Evolutionary conservation across 2,113 vertebrate species (phyloP).

Genomic region (Meles meles): DNA sequence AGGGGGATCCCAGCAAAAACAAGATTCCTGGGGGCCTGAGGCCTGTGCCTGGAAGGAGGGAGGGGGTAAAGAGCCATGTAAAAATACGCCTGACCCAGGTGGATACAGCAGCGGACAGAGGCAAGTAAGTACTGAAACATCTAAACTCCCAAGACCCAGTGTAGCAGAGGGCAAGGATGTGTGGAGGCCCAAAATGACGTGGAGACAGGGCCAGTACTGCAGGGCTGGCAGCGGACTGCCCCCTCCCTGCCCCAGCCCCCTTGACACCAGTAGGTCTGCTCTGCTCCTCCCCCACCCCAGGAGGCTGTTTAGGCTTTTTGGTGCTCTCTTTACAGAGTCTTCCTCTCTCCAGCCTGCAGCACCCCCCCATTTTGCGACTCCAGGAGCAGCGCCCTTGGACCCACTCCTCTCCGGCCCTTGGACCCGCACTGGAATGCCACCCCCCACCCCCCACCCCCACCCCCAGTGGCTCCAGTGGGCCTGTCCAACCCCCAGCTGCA

Average conservation of each 20-base stretch:
- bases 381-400: not conserved
- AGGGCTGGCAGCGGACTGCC: not conserved
- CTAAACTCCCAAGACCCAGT: not conserved
- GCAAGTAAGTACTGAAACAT: no score
- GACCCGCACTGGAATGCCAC: not conserved
- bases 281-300: not conserved
- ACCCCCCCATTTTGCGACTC: not conserved
- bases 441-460: accelerated
- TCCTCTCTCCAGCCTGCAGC: not conserved
- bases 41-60: not conserved
- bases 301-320: not conserved
- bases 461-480: not conserved
- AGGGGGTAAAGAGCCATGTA: not conserved
- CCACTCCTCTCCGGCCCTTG: not conserved
- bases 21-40: not conserved
- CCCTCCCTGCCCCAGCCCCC: not conserved
- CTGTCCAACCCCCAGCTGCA: not conserved
- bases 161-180: not conserved
- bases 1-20: not conserved
- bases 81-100: not conserved
- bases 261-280: not conserved
- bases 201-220: no score
- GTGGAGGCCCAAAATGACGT: not conserved
- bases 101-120: accelerated
- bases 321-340: not conserved